These are phyloP conservation scores for Haemorhous mexicanus DNA, from an alignment of 2,113 vertebrate species.

Conservation along the genomic window DNA sequence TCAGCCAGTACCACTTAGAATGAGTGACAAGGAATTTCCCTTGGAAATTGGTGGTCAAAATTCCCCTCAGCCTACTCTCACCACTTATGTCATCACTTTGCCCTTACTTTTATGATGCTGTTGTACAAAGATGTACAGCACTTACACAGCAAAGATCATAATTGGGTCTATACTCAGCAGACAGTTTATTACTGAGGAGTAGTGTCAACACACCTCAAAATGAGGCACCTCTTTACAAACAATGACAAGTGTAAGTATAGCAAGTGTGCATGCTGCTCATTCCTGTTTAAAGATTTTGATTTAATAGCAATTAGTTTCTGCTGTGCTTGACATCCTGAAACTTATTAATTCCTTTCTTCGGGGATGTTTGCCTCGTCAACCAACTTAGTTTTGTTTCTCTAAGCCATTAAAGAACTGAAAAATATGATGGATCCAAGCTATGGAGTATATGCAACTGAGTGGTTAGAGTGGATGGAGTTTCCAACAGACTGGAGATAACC, in stretches of 20 bases:
- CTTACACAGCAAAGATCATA: not conserved
- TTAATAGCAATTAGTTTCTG: not conserved
- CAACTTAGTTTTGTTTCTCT: not conserved
- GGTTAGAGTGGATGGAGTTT: not conserved
- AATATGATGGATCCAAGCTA: not conserved
- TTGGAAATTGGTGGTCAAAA: not conserved
- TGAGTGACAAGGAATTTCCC: not conserved
- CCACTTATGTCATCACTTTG: not conserved
- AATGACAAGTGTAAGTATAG: not conserved
- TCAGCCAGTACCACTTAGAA: not conserved
- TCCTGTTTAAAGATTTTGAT: not conserved
- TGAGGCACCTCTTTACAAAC: not conserved
- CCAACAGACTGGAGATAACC: not conserved
- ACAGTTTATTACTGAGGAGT: not conserved
- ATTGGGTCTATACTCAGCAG: not conserved
- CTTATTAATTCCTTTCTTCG: not conserved
- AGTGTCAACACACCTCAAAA: not conserved
- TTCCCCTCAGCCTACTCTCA: not conserved
- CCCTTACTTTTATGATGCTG: not conserved
- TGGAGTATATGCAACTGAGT: not conserved
- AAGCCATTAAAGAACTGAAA: not conserved
- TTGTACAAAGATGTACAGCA: not conserved
- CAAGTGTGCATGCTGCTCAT: not conserved
- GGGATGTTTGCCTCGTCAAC: not conserved
- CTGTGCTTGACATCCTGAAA: not conserved